These are phyloP conservation scores for Actinemys pallida DNA, from an alignment of 2,113 vertebrate genomes.

Conservation along the genomic window DNA sequence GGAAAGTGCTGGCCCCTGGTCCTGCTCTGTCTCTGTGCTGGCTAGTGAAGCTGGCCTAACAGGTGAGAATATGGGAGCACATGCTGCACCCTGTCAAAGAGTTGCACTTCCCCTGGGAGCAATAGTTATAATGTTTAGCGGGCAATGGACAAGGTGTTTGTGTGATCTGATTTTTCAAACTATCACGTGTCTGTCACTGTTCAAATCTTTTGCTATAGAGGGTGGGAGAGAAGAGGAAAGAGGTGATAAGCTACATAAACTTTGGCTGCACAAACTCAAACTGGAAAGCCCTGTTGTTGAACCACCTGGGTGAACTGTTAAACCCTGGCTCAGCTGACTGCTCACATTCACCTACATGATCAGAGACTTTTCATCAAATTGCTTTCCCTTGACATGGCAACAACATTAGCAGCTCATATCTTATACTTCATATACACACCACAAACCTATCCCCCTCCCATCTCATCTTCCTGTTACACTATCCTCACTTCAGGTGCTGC, in stretches of 20 bases:
- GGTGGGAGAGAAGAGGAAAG: neutral
- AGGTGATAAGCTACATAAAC: neutral
- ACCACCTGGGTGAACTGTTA: neutral
- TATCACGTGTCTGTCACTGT: neutral
- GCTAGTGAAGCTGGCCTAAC: neutral
- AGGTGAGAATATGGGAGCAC: neutral
- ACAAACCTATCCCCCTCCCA: constrained; percentile 17
- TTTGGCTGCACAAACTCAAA: neutral
- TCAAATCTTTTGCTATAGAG: neutral
- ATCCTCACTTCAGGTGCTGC: constrained; percentile 2
- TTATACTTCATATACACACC: neutral
- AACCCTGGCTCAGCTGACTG: neutral
- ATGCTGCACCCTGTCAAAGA: neutral
- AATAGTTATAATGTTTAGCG: neutral
- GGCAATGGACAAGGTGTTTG: neutral
- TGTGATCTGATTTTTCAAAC: neutral
- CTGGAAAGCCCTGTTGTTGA: neutral
- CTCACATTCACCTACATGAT: neutral
- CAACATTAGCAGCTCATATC: neutral
- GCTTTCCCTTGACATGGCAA: constrained; percentile 15
- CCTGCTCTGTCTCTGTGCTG: neutral
- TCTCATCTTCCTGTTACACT: constrained; percentile 1
- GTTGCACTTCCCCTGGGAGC: neutral
- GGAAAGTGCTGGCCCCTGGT: neutral
- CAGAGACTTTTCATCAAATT: constrained; percentile 9